These are phyloP conservation scores for Nasonia oneida DNA, from an alignment of 2,888 invertebrate species.

Conservation along the genomic window DNA sequence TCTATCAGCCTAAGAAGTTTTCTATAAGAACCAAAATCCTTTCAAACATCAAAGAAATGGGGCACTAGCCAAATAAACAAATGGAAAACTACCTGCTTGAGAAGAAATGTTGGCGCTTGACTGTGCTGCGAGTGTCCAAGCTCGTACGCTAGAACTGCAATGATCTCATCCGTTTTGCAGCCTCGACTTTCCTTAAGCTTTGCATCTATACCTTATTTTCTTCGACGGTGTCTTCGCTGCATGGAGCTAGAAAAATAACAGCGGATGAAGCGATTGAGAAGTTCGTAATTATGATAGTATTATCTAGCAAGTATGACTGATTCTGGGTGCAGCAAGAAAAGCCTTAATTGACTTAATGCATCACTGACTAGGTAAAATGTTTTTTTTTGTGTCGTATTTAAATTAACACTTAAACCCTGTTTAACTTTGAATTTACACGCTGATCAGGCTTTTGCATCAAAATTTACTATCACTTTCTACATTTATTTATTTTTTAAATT, in stretches of 20 bases:
- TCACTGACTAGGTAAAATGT: background rate
- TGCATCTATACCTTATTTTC: conserved; percentile 39
- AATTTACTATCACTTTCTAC: too few species aligned
- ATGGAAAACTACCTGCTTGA: conserved; percentile 70
- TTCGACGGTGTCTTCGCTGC: background rate
- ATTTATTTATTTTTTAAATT: too few species aligned
- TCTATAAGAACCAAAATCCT: background rate
- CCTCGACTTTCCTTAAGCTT: conserved; percentile 80
- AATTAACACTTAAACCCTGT: too few species aligned
- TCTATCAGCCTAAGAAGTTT: too few species aligned
- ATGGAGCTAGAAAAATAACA: conserved; percentile 4
- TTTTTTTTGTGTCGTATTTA: background rate
- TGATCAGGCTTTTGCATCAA: too few species aligned
- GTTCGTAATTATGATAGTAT: background rate
- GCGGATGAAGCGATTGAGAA: background rate
- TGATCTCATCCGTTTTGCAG: conserved; percentile 94
- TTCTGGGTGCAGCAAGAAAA: background rate
- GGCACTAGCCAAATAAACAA: background rate
- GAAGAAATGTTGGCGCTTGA: conserved; percentile 82
- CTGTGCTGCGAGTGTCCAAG: conserved; percentile 97
- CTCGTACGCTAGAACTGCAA: conserved; percentile 97
- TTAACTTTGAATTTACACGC: too few species aligned
- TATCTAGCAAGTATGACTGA: background rate
- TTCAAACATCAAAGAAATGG: background rate
- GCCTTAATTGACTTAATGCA: background rate